Base-by-base conservation (phyloP, 1,140 invertebrate species). In the Drosophila dunni region DNA sequence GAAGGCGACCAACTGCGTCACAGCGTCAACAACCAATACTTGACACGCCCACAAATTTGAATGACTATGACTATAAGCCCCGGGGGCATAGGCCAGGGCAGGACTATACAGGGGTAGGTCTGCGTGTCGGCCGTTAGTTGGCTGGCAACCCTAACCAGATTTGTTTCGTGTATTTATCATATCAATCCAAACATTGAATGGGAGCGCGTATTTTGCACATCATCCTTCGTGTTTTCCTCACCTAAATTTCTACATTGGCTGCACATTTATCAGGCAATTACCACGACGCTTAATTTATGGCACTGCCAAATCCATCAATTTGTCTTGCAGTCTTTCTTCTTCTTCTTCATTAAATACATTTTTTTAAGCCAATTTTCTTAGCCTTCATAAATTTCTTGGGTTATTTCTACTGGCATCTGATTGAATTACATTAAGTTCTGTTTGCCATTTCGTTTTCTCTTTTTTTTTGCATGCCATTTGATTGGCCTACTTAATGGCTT, bases 401-500 rank as follows among this genome's bases (percentile, higher is more conserved):
- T 17, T 17, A 13, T n/a, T 70, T 56, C 24, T 8, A 36, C 60
- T 68, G 33, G 24, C 5, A 58, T 63, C 45, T 81, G 78, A 83
- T 88, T 86, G 73, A 79, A 88, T 83, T 79, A 57, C 50, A 65
- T 71, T 69, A 29, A 73, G 50, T 73, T 57, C 63, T 20, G 17
- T 62, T 34, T n/a, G 9, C 33, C 42, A 24, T 34, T 53, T 64
- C 40, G 15, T 13, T 20, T 13, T 34, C 48, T 64, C 40, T 13
- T 13, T 20, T 13, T 79, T 82, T 86, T 85, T 73, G 82, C 79
- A 79, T 79, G 57, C 38, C 54, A 73, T 74, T 56, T 83, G 83
- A 88, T 83, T 88, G 73, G 51, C 76, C 62, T 66, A 77, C 64
- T 70, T 86, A 88, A 86, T 88, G 83, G 76, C 72, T 82, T 88